These are phyloP conservation scores for Apoda limacodes DNA, from an alignment of 2,888 invertebrate species.

Conservation along the genomic window DNA sequence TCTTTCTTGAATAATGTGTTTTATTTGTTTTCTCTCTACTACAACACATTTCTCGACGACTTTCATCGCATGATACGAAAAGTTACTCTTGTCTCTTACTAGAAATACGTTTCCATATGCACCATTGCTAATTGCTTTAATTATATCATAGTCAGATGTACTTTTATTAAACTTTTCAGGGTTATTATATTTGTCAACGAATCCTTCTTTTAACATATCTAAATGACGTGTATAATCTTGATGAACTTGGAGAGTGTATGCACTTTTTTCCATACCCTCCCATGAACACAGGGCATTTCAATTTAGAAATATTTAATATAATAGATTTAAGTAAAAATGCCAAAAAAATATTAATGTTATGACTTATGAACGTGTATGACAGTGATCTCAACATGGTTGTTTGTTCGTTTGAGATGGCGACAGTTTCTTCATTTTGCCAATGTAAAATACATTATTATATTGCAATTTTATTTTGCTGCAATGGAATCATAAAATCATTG, in stretches of 20 bases:
- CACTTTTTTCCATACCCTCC: too few species aligned
- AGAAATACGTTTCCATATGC: constrained; percentile 91
- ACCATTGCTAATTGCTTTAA: constrained; percentile 86
- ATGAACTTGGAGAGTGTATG: constrained; percentile 39
- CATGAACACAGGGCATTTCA: too few species aligned
- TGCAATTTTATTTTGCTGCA: too few species aligned
- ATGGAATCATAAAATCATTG: too few species aligned
- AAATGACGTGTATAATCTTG: constrained; percentile 44
- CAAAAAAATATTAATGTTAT: too few species aligned
- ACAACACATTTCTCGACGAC: constrained; percentile 86
- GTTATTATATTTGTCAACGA: constrained; percentile 30
- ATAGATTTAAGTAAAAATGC: too few species aligned
- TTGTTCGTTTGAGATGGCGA: too few species aligned
- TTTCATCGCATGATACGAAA: constrained; percentile 88
- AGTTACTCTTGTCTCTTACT: constrained; percentile 72
- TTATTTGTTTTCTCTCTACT: constrained; percentile 89
- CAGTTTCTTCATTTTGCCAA: too few species aligned
- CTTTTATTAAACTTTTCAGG: constrained; percentile 22
- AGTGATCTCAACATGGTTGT: too few species aligned
- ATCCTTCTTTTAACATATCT: constrained; percentile 45
- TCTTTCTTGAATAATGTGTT: constrained; percentile 90
- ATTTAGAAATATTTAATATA: too few species aligned
- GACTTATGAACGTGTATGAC: too few species aligned
- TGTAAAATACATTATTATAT: too few species aligned
- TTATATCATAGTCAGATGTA: constrained; percentile 74